Evolutionary conservation across 2,888 invertebrate genomes (phyloP).

Genomic region (Cabera pusaria): DNA sequence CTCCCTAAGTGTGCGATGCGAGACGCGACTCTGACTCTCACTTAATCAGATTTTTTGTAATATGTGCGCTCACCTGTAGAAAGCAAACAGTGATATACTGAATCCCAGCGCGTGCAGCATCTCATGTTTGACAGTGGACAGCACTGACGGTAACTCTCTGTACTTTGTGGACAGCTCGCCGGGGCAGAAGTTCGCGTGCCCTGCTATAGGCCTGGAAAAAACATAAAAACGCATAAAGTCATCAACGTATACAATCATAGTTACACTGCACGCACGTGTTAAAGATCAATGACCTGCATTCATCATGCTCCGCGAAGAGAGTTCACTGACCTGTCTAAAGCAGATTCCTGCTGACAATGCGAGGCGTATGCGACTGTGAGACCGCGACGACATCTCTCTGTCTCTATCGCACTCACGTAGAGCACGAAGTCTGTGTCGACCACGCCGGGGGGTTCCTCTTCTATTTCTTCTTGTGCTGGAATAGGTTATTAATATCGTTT

Average conservation of each 20-base stretch:
- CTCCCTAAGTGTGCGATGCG: no score
- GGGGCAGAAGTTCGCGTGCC: constrained; percentile 99
- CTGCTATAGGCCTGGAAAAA: constrained; percentile 94
- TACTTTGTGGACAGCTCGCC: constrained; percentile 95
- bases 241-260: no score
- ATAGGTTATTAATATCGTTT: no score
- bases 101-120: constrained; percentile 99
- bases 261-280: no score
- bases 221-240: no score
- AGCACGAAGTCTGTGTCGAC: constrained; percentile 96
- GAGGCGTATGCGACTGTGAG: constrained; percentile 98
- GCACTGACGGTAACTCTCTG: constrained; percentile 94
- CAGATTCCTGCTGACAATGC: constrained; percentile 98
- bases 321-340: constrained; percentile 92
- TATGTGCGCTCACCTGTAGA: no score
- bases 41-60: no score
- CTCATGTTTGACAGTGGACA: constrained; percentile 99
- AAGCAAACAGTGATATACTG: constrained; percentile 98
- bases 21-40: no score
- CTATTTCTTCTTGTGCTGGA: constrained; percentile 27
- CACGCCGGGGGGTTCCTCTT: constrained; percentile 81
- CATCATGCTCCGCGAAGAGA: no score
- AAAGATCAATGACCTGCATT: no score
- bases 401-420: constrained; percentile 97
- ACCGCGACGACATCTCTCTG: constrained; percentile 95